A percentile compares a stretch with the other conserved stretches of the same genome.
Evolutionary conservation across 2,113 vertebrate species (phyloP).

Genomic region (Leucosticte australis): DNA sequence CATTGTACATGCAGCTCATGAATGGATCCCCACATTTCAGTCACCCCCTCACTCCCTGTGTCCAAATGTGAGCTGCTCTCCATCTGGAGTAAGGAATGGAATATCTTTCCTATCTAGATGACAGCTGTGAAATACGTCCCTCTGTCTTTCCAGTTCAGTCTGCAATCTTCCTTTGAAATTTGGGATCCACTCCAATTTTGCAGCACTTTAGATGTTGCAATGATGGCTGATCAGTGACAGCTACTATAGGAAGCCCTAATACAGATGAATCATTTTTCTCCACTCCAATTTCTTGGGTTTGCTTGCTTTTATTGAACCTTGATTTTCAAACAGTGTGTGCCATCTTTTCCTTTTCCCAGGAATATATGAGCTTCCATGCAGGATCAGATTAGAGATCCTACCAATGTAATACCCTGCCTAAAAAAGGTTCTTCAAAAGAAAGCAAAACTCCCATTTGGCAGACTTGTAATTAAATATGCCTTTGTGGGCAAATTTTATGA

Average conservation of each 20-base stretch:
- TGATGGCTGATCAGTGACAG: background rate
- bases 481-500: background rate
- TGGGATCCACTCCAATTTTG: background rate
- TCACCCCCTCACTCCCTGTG: background rate
- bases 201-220: background rate
- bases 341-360: background rate
- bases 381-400: background rate
- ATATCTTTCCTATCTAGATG: background rate
- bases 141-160: background rate
- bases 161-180: background rate
- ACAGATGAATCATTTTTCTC: background rate
- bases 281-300: background rate
- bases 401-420: background rate
- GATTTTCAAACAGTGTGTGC: background rate
- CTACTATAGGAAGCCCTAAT: background rate
- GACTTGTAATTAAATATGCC: constrained; percentile 4
- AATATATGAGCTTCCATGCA: background rate
- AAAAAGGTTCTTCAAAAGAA: background rate
- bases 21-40: background rate
- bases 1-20: background rate
- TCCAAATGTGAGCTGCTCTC: background rate
- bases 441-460: background rate
- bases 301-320: background rate
- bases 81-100: background rate
- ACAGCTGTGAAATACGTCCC: background rate